phyloP scores from a whole-genome alignment of 2,113 vertebrate genomes.

The Leucoraja erinaceus region DNA sequence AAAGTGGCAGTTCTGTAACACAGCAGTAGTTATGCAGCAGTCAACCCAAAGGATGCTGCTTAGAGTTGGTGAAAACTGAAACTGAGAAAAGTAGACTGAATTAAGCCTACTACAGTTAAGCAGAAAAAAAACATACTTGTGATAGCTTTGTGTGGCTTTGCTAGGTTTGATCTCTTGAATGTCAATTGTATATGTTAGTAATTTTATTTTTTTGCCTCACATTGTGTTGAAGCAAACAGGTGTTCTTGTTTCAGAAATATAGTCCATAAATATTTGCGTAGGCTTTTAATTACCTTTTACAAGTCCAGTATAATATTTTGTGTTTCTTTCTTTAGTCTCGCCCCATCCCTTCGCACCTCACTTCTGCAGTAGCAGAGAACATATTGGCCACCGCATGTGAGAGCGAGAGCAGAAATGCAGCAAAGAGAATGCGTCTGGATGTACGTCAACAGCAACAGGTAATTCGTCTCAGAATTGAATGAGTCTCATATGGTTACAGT shows the following conservation, averaged over 20 bases:
- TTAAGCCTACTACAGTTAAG: constrained; percentile 46
- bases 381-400: constrained; percentile 77
- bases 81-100: constrained; percentile 48
- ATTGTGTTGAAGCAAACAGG: not conserved
- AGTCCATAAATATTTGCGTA: not conserved
- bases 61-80: constrained; percentile 48
- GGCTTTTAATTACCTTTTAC: not conserved
- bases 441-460: constrained; percentile 59
- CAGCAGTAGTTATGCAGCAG: constrained; percentile 50
- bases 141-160: constrained; percentile 47
- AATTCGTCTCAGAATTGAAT: constrained; percentile 46
- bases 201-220: not conserved
- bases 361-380: constrained; percentile 78
- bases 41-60: constrained; percentile 45
- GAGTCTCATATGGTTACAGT: not conserved
- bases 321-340: constrained; percentile 62
- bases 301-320: constrained; percentile 44
- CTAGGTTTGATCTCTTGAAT: constrained; percentile 54
- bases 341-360: constrained; percentile 77
- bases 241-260: not conserved
- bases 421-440: constrained; percentile 75
- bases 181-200: constrained; percentile 58
- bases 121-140: constrained; percentile 45
- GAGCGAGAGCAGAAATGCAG: constrained; percentile 74
- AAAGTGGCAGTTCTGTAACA: constrained; percentile 49